Conservation (phyloP, 1,140 invertebrate species). For the Palaemon carinicauda region DNA sequence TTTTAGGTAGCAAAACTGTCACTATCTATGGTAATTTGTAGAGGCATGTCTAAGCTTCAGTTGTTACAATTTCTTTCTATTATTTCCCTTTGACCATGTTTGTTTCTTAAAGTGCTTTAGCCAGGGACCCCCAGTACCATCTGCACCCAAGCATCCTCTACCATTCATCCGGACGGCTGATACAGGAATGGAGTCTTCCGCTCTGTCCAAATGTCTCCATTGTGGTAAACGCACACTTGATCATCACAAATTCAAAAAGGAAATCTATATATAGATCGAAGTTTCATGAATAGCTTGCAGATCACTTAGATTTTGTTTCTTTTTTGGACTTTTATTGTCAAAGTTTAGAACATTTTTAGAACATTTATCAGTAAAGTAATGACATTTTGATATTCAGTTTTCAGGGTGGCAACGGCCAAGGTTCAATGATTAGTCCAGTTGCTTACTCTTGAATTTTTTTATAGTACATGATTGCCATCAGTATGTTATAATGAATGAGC, state of each 20-base stretch:
- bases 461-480: background rate
- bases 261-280: too few species aligned
- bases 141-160: slow-evolving; percentile 46
- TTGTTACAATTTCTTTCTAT: slow-evolving; percentile 42
- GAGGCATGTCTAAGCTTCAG: slow-evolving; percentile 45
- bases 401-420: too few species aligned
- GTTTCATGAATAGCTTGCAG: too few species aligned
- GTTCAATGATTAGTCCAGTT: too few species aligned
- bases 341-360: too few species aligned
- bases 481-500: background rate
- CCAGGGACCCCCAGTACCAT: slow-evolving; percentile 43
- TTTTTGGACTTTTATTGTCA: too few species aligned
- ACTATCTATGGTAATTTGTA: slow-evolving; percentile 44
- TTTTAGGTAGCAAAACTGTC: background rate
- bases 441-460: too few species aligned
- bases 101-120: slow-evolving; percentile 45
- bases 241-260: slow-evolving; percentile 9
- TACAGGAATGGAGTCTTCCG: slow-evolving; percentile 21
- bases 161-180: slow-evolving; percentile 42
- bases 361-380: too few species aligned
- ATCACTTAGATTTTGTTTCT: too few species aligned
- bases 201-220: slow-evolving; percentile 23
- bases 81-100: slow-evolving; percentile 41
- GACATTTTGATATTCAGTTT: too few species aligned
- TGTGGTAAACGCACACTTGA: slow-evolving; percentile 47